Percentiles rank a stretch among this genome's conserved stretches.
phyloP scores from a whole-genome alignment of 2,113 vertebrate species.

The Bubo blakistoni region DNA sequence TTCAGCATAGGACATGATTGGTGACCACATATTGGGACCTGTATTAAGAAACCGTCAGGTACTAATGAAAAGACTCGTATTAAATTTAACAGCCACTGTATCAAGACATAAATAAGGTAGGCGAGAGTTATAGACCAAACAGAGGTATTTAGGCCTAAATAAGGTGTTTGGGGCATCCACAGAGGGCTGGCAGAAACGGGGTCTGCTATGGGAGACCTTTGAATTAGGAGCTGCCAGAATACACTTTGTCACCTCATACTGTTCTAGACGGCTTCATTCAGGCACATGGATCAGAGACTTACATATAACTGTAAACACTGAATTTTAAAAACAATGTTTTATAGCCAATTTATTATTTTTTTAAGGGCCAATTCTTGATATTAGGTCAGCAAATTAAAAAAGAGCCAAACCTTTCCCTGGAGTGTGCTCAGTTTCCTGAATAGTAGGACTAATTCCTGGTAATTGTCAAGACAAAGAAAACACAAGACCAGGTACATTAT shows the following conservation, averaged over 20 bases:
- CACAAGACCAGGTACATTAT: neutral
- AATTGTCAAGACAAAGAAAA: neutral
- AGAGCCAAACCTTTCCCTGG: neutral
- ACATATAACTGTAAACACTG: neutral
- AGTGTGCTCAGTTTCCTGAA: neutral
- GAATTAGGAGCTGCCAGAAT: neutral
- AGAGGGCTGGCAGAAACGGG: neutral
- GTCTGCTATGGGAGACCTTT: neutral
- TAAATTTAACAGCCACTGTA: neutral
- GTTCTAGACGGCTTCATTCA: neutral
- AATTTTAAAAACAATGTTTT: neutral
- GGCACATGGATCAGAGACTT: neutral
- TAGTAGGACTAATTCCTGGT: neutral
- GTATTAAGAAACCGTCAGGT: neutral
- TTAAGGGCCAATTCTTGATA: neutral
- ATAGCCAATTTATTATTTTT: neutral
- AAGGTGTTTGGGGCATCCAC: neutral
- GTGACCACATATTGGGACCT: neutral
- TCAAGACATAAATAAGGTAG: neutral
- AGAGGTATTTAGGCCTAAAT: neutral
- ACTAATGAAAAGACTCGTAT: neutral
- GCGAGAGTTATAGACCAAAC: accelerated
- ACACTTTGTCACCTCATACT: neutral
- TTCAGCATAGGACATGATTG: neutral
- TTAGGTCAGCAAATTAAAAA: neutral